Evolutionary conservation across 64 coral and sea anemone species (phyloP).

Genomic region (Orbicella faveolata): DNA sequence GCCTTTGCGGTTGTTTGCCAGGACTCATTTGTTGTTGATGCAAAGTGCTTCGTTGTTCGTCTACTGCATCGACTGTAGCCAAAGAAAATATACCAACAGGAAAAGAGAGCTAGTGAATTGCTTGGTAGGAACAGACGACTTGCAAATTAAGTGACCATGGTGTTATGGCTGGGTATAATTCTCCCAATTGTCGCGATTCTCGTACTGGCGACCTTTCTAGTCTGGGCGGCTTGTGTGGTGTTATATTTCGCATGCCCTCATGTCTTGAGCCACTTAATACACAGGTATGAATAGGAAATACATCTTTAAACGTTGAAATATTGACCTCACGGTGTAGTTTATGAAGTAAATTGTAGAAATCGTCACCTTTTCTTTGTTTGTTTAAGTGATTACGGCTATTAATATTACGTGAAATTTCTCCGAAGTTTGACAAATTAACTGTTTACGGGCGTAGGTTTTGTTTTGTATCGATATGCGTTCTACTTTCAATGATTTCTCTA

Average conservation of each 20-base stretch:
- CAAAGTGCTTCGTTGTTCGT: too few relatives aligned
- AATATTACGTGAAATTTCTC: too few relatives aligned
- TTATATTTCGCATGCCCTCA: slow-evolving; percentile 24
- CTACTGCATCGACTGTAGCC: not conserved
- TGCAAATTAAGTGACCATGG: not conserved
- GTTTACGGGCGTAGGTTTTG: too few relatives aligned
- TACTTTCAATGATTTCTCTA: too few relatives aligned
- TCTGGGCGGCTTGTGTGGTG: slow-evolving; percentile 4
- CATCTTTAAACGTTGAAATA: not conserved
- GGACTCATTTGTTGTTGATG: not conserved
- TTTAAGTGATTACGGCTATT: too few relatives aligned
- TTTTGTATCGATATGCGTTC: too few relatives aligned
- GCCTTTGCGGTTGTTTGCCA: not conserved
- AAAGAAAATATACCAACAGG: not conserved
- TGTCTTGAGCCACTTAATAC: slow-evolving; percentile 1
- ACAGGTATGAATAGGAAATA: slow-evolving; percentile 16
- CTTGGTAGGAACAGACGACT: too few relatives aligned
- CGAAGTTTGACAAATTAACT: too few relatives aligned
- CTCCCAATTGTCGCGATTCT: not conserved
- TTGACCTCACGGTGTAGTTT: too few relatives aligned
- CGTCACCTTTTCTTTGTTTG: too few relatives aligned
- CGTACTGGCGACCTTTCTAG: not conserved
- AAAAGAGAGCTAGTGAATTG: not conserved
- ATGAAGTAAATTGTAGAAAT: too few relatives aligned
- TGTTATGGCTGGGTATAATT: not conserved